Conservation (phyloP, 1,140 invertebrate species). For the Nasonia vitripennis region DNA sequence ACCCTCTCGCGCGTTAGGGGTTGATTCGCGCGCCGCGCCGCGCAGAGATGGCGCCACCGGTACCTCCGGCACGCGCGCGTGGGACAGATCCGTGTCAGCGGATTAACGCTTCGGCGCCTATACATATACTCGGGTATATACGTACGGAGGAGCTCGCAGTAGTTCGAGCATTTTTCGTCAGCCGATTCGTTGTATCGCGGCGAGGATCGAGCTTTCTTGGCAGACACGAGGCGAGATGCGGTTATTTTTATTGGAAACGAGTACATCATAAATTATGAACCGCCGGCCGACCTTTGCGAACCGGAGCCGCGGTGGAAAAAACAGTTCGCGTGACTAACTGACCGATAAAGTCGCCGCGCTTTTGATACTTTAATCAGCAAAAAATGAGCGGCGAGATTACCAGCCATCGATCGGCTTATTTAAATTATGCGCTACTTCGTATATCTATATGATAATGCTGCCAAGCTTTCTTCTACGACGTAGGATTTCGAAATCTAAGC, state of each 20-base stretch:
- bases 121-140: neutral
- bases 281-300: neutral
- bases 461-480: neutral
- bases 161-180: constrained; percentile 48
- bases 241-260: too few relatives aligned
- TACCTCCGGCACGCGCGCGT: neutral
- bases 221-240: neutral
- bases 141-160: constrained; percentile 9
- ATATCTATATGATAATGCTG: neutral
- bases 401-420: neutral
- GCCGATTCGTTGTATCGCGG: neutral
- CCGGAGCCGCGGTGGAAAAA: neutral
- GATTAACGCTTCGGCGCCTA: neutral
- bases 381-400: neutral
- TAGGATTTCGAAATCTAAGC: too few relatives aligned
- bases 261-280: too few relatives aligned
- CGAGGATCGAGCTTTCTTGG: neutral
- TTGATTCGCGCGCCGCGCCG: constrained; percentile 6
- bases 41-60: constrained; percentile 46
- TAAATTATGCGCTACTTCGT: neutral
- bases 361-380: neutral
- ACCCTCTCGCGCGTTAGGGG: constrained; percentile 39
- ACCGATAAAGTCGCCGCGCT: neutral
- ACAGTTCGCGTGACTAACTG: neutral
- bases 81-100: neutral